Evolutionary conservation across 2,888 invertebrate genomes (phyloP).

Genomic region (Pecten maximus): DNA sequence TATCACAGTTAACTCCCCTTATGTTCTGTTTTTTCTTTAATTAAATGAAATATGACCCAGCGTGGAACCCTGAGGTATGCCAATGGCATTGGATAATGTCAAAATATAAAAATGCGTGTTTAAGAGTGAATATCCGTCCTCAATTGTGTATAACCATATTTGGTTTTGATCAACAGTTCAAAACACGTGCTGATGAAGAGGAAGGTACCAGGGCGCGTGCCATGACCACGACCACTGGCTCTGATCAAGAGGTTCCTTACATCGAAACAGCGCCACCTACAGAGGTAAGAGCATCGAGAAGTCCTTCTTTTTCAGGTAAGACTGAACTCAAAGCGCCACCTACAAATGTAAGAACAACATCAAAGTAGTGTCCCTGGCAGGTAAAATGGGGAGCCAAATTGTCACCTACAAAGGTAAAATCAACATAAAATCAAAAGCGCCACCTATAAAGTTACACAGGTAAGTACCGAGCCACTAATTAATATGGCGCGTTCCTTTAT

Average conservation of each 20-base stretch:
- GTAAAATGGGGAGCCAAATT: no score
- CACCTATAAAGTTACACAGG: not conserved
- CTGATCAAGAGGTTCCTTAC: conserved; percentile 35
- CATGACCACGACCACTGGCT: conserved; percentile 30
- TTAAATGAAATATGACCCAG: no score
- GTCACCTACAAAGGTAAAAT: not conserved
- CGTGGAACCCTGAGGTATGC: no score
- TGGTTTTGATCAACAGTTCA: not conserved
- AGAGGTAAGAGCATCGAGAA: conserved; percentile 2
- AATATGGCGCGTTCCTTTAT: no score
- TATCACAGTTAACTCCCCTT: no score
- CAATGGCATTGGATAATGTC: no score
- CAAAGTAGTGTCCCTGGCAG: no score
- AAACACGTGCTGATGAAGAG: conserved; percentile 25
- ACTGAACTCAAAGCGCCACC: not conserved
- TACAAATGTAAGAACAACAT: not conserved
- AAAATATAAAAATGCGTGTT: no score
- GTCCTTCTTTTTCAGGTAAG: no score
- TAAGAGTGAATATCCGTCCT: not conserved
- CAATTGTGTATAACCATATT: not conserved
- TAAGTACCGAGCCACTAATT: no score
- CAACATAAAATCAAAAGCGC: not conserved
- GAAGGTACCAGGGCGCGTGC: not conserved
- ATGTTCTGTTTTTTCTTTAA: no score
- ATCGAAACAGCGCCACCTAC: conserved; percentile 35